Base-by-base conservation (phyloP, 2,888 invertebrate species). In the Lasioglossum zephyrum region DNA sequence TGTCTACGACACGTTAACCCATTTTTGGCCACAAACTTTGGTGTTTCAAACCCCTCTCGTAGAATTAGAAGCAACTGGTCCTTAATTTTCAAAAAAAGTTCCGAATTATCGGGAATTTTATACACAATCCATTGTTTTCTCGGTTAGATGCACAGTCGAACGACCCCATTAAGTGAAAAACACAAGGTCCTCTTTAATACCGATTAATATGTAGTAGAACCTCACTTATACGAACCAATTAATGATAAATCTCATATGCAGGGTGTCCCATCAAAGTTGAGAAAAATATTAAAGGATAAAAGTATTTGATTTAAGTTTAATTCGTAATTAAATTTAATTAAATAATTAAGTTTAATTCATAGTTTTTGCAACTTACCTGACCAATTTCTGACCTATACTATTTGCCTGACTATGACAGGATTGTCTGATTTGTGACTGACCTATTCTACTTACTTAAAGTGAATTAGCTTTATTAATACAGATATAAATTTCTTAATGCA, bases 11-110 rank as follows among this genome's bases (percentile, higher is more conserved):
- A 4, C 44, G 41, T 74, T 78, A 78, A 82, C 66, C 77, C 83
- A 82, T 82, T 82, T 73, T 41, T 72, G 18, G 49, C 49, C 44
- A 41, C n/a, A 4, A 41, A 39, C 22, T 70, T 70, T 41, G n/a
- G 4, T 70, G 41, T 70, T 41, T n/a, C 8, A n/a, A 70, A 41
- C 70, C n/a, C n/a, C 13, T 70, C 13, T 70, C 18, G 31, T n/a
- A 57, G 11, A 57, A n/a, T 57, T n/a, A n/a, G 9, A n/a, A 57
- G n/a, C 57, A 11, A 57, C 57, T n/a, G n/a, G 57, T 4, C 8
- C 57, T n/a, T 57, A 22, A 53, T 53, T n/a, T 53, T n/a, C 3
- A n/a, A n/a, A 31, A 31, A 31, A 3, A n/a, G 5, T 31, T 0
- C 16, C 31, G 6, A 16, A 0, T 63, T 5, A 63, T 31, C 6